Conservation (phyloP, 2,888 invertebrate genomes). For the Plebejus argus region DNA sequence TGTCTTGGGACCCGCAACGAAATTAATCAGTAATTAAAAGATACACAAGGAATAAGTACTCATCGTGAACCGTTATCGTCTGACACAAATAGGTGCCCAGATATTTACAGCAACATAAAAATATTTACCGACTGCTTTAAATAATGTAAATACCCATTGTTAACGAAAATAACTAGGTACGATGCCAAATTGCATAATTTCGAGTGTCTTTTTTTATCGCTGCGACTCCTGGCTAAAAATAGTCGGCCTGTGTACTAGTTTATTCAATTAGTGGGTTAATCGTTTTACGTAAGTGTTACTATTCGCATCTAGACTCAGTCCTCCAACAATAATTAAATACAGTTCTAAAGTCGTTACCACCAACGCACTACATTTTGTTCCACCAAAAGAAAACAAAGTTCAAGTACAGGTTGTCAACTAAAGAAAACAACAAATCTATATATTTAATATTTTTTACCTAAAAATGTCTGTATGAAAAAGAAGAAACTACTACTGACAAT, state of each 20-base stretch:
- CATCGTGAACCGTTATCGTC: background rate
- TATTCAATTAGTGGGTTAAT: slow-evolving; percentile 24
- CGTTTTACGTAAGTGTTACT: slow-evolving; percentile 20
- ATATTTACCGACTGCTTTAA: slow-evolving; percentile 13
- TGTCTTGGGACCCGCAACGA: too few species aligned
- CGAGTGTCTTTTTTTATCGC: slow-evolving; percentile 31
- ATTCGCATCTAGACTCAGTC: background rate
- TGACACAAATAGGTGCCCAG: background rate
- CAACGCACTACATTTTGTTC: background rate
- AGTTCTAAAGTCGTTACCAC: background rate
- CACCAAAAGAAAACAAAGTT: background rate
- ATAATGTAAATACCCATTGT: slow-evolving; percentile 27
- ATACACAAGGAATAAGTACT: background rate
- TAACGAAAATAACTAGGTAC: slow-evolving; percentile 29
- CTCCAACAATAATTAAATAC: background rate
- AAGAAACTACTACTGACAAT: too few species aligned
- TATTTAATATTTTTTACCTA: too few species aligned
- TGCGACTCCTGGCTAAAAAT: slow-evolving; percentile 19
- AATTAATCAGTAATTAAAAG: background rate
- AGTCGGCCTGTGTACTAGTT: slow-evolving; percentile 5
- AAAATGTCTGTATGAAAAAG: too few species aligned
- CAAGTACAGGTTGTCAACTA: too few species aligned
- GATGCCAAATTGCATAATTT: slow-evolving; percentile 30
- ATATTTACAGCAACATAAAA: slow-evolving; percentile 1
- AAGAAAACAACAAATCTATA: too few species aligned